Base-by-base conservation (phyloP, 1,140 invertebrate species). In the Phenacoccus solenopsis region DNA sequence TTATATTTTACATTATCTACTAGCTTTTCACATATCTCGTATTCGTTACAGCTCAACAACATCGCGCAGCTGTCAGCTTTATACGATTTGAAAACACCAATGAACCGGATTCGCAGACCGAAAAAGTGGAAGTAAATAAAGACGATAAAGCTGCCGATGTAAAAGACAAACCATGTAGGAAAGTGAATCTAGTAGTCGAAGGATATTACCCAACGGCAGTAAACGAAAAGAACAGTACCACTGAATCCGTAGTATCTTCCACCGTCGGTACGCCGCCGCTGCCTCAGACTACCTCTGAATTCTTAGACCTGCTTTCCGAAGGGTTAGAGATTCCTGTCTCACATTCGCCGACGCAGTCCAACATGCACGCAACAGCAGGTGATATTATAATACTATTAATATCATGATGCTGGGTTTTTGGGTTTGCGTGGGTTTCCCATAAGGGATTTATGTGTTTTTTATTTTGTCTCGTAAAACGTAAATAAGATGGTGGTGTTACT, bases 171-270 rank as follows among this genome's bases (percentile, higher is more conserved):
- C 22, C 25, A 25, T 64, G 22, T 27, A 9, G 25, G 2, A 64
- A 64, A 64, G 59, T 64, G 16, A 64, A 64, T 16, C 16, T 64
- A 24, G 59, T 64, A 20, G 25, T 64, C 25, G 59, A 64, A 25
- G 59, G 59, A 4, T 64, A 64, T 64, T 64, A 64, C 20, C 59
- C 59, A 24, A 1, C 59, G 10, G 9, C 59, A 24, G 16, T 24
- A 3, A 16, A 4, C 5, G 25, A 27, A 24, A 64, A 24, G 25
- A 64, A 64, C 20, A 22, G 7, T 20, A 10, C 59, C 25, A 27
- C 59, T 10, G 59, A 64, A 5, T 64, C 59, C 7, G 59, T 64
- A 10, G 59, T 64, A 2, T 64, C 59, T 25, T 64, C 59, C 5
- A 64, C 59, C 16, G 59, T 64, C 3, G 59, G 22, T 25, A 64